Evolutionary conservation across 1,140 invertebrate species (phyloP).

Genomic region (Helicoverpa armigera): DNA sequence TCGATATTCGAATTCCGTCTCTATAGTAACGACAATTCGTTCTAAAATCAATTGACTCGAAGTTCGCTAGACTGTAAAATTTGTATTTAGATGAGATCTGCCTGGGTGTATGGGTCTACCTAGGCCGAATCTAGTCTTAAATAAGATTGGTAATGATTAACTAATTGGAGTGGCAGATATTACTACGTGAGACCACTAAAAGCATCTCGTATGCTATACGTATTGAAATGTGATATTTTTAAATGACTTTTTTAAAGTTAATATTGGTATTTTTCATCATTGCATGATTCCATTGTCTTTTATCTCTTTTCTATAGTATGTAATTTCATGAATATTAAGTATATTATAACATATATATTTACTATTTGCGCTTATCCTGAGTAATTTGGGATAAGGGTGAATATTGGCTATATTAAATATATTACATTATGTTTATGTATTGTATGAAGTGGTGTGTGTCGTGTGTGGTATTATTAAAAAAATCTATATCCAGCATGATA

Average conservation of each 20-base stretch:
- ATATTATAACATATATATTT: too few species aligned
- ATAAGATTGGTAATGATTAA: not conserved
- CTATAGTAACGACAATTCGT: not conserved
- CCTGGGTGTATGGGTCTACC: slow-evolving; percentile 19
- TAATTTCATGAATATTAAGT: too few species aligned
- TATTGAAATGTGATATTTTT: slow-evolving; percentile 25
- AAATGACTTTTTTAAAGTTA: slow-evolving; percentile 4
- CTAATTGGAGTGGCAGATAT: slow-evolving; percentile 33
- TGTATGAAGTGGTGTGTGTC: too few species aligned
- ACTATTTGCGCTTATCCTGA: too few species aligned
- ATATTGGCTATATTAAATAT: too few species aligned
- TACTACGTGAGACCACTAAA: not conserved
- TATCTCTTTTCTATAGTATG: too few species aligned
- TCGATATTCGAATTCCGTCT: slow-evolving; percentile 19
- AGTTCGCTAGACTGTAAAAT: slow-evolving; percentile 22
- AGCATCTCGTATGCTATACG: not conserved
- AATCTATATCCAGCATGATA: too few species aligned
- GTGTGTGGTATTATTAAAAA: too few species aligned
- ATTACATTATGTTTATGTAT: too few species aligned
- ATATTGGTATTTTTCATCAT: not conserved
- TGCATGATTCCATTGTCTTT: not conserved
- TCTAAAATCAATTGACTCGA: slow-evolving; percentile 16
- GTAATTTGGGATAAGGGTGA: too few species aligned
- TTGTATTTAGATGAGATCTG: slow-evolving; percentile 34
- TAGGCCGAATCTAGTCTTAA: slow-evolving; percentile 42